Evolutionary conservation across 2,797 vertebrate species (phyloP).

Genomic region (Hippoglossus hippoglossus): DNA sequence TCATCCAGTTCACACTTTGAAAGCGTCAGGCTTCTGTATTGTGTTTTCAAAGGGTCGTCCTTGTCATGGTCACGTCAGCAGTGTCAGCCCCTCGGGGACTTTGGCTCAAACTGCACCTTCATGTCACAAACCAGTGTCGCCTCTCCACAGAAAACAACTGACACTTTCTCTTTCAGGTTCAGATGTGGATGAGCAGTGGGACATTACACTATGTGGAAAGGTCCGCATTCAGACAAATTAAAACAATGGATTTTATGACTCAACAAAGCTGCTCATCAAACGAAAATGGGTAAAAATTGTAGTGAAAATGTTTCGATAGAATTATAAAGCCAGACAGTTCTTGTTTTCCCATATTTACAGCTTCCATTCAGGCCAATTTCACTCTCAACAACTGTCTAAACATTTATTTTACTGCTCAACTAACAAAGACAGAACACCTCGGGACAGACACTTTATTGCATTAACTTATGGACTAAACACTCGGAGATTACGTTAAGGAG

Average conservation of each 20-base stretch:
- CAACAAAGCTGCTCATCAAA: slow-evolving; percentile 5
- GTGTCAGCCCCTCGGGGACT: slow-evolving; percentile 34
- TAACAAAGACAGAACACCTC: slow-evolving; percentile 47
- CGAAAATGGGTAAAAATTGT: neutral
- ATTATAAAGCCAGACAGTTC: slow-evolving; percentile 3
- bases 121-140: neutral
- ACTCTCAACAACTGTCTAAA: slow-evolving; percentile 48
- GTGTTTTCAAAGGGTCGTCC: slow-evolving; percentile 42
- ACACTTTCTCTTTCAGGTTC: slow-evolving; percentile 4
- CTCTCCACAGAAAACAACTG: slow-evolving; percentile 4
- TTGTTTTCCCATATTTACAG: slow-evolving; percentile 15
- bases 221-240: slow-evolving; percentile 27
- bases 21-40: slow-evolving; percentile 47
- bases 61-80: slow-evolving; percentile 5
- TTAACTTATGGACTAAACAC: slow-evolving; percentile 63
- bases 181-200: slow-evolving; percentile 2
- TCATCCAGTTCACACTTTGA: slow-evolving; percentile 59
- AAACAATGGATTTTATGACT: slow-evolving; percentile 13
- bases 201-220: neutral
- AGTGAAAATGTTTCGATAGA: slow-evolving; percentile 30
- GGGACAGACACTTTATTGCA: slow-evolving; percentile 52
- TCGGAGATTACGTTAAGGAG: slow-evolving; percentile 48
- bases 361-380: slow-evolving; percentile 23
- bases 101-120: slow-evolving; percentile 1
- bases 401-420: slow-evolving; percentile 61